Base-by-base conservation (phyloP, 2,113 vertebrate genomes). In the Callionymus lyra region DNA sequence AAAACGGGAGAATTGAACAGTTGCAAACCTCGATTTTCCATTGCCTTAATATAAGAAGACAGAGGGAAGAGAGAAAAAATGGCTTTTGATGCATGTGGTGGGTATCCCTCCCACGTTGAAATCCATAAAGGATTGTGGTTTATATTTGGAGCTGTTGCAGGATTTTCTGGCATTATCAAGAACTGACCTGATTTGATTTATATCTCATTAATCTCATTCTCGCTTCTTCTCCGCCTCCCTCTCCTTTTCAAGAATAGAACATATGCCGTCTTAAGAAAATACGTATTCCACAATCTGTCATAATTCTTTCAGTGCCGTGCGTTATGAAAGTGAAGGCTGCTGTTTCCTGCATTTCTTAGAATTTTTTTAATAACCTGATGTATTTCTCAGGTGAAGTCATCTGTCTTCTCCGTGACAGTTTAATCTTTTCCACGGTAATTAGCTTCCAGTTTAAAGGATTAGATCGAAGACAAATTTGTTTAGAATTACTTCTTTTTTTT, bases 181-280 rank as follows among this genome's bases (percentile, higher is more conserved):
- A 65, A 52, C 32, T 79, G 74, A 73, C 72, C 76, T 76, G 66
- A 74, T 80, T 80, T 69, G 54, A 70, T 79, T 78, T 70, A 60
- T 65, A 66, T 76, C 59, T 69, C 65, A 74, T 76, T 76, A 71
- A 68, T 67, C 53, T 63, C 41, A 31, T 37, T 34, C 15, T 31
- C 34, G 37, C 16, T 40, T 34, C 17, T 35, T 41, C 31, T 43
- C 21, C 17, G 34, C 15, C 15, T 45, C 43, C 3, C 31, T 17
- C 12, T 27, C 21, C 21, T 27, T 27, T 27, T 48, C 34, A 40
- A 40, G 31, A 47, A 19, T 44, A 34, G 16, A 27, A 34, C 43
- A 14, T 21, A 39, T 16, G 44, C 31, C 37, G 34, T 59, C 41
- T 53, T 51, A 49, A 61, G 6, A 50, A 50, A 34, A 61, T 37